These are phyloP conservation scores for Protomyctophum bolini DNA, from an alignment of 2,113 vertebrate genomes.

Conservation along the genomic window DNA sequence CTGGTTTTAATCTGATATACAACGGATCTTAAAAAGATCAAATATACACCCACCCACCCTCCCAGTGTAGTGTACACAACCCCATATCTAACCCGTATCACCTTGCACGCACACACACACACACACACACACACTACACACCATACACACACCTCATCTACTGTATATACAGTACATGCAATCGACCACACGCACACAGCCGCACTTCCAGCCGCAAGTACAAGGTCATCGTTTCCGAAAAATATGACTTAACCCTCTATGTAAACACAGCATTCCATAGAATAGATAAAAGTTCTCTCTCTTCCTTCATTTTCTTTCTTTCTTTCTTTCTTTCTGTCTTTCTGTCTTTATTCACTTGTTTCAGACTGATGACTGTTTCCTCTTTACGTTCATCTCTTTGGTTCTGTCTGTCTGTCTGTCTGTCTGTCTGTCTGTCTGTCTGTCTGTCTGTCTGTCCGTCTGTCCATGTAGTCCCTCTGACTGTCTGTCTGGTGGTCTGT, in stretches of 20 bases:
- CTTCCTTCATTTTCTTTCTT: neutral
- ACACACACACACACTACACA: constrained; percentile 23
- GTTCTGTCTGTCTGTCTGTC: constrained; percentile 59
- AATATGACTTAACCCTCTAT: constrained; percentile 73
- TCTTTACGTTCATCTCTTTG: constrained; percentile 63
- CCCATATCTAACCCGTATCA: no score
- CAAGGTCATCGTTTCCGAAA: constrained; percentile 61
- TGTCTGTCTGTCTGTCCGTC: neutral
- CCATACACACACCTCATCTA: constrained; percentile 31
- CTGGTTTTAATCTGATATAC: no score
- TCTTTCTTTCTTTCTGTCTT: constrained; percentile 12
- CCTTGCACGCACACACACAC: neutral
- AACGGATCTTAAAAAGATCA: no score
- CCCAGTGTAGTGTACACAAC: no score
- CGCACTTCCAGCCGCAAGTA: constrained; percentile 15
- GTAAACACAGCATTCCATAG: constrained; percentile 72
- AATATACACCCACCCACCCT: no score
- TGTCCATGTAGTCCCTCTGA: constrained; percentile 1
- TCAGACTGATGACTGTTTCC: constrained; percentile 18
- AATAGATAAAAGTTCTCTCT: constrained; percentile 53
- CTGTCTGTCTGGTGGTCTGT: constrained; percentile 34
- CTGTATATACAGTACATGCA: no score
- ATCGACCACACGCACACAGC: neutral
- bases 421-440: neutral
- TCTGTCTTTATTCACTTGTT: constrained; percentile 22